Percentiles rank a stretch among this genome's conserved stretches.
Conservation (phyloP, 2,113 vertebrate species). For the Melanocharis versteri region DNA sequence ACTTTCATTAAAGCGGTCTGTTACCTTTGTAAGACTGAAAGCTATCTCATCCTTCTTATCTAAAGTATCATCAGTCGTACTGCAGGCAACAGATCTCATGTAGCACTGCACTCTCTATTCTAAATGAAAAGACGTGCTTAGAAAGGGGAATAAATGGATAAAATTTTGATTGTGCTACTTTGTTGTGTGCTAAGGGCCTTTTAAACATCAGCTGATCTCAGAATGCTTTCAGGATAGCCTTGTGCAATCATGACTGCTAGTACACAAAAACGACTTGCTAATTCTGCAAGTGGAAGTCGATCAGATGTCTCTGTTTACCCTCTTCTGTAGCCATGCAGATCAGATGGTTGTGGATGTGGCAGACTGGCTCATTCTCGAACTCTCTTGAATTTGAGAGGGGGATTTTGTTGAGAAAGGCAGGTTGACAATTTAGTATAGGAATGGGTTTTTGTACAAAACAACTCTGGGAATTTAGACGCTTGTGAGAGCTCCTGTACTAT, state of each 20-base stretch:
- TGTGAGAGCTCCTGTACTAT: background rate
- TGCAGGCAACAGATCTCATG: background rate
- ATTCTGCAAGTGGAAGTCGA: background rate
- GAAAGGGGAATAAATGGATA: background rate
- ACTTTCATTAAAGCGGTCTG: background rate
- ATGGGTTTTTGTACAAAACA: background rate
- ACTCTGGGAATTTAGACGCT: background rate
- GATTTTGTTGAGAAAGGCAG: background rate
- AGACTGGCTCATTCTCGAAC: background rate
- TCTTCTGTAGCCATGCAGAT: background rate
- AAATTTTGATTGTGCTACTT: background rate
- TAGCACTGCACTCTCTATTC: background rate
- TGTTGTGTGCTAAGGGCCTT: background rate
- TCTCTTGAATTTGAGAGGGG: background rate
- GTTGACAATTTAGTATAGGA: background rate
- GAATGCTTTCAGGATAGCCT: background rate
- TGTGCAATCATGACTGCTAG: background rate
- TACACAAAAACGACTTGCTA: background rate
- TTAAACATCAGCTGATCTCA: slow-evolving; percentile 1
- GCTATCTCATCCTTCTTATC: slow-evolving; percentile 8
- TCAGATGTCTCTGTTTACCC: background rate
- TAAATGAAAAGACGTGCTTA: background rate
- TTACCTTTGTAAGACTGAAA: slow-evolving; percentile 38
- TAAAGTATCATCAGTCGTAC: slow-evolving; percentile 15
- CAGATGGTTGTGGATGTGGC: background rate